Evolutionary conservation across 2,113 vertebrate genomes (phyloP).

Genomic region (Alces alces): DNA sequence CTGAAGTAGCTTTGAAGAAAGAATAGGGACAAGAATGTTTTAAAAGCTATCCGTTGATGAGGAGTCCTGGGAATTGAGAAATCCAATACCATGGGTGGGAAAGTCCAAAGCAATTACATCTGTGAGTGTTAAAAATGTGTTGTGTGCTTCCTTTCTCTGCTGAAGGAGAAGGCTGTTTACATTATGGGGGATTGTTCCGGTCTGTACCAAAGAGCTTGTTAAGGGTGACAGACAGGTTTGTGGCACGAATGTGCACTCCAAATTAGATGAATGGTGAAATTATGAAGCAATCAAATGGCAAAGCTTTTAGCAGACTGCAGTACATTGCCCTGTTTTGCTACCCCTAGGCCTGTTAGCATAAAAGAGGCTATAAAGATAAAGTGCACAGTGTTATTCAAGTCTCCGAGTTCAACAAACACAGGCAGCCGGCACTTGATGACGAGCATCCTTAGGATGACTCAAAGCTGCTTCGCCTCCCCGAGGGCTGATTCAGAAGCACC

Average conservation of each 20-base stretch:
- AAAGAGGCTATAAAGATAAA: slow-evolving; percentile 74
- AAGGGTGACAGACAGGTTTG: slow-evolving; percentile 62
- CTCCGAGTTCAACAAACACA: slow-evolving; percentile 51
- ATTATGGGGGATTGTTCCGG: slow-evolving; percentile 36
- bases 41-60: neutral
- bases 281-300: slow-evolving; percentile 73
- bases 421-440: neutral
- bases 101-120: slow-evolving; percentile 32
- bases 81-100: neutral
- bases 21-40: neutral
- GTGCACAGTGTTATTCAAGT: slow-evolving; percentile 60
- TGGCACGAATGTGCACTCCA: slow-evolving; percentile 62
- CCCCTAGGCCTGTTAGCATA: slow-evolving; percentile 67
- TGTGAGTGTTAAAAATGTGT: slow-evolving; percentile 4
- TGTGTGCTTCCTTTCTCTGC: slow-evolving; percentile 37
- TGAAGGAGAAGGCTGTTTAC: slow-evolving; percentile 48
- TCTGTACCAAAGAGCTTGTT: slow-evolving; percentile 60
- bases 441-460: neutral
- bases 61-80: slow-evolving; percentile 15
- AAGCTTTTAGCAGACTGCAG: slow-evolving; percentile 72
- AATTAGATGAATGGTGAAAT: slow-evolving; percentile 73
- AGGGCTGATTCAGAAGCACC: neutral
- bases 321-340: slow-evolving; percentile 56
- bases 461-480: neutral
- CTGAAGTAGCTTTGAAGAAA: neutral